Conservation (phyloP, 2,888 invertebrate genomes). For the Ophion obscuratus region DNA sequence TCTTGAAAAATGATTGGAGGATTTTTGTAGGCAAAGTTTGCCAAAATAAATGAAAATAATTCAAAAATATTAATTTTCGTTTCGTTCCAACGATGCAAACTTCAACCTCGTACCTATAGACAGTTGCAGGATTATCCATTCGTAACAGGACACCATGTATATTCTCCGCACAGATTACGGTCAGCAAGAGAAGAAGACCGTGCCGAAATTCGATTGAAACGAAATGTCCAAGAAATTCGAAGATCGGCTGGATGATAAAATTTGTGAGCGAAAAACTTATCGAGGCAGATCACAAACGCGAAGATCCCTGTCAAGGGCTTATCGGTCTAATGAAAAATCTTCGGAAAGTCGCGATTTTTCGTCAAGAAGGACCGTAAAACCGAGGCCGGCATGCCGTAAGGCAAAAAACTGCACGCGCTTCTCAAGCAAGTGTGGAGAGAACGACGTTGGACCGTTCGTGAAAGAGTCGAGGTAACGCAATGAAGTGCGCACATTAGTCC, state of each 20-base stretch:
- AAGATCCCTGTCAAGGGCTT: conserved; percentile 25
- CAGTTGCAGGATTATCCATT: too few species aligned
- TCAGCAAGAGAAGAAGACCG: neutral
- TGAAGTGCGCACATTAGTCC: neutral
- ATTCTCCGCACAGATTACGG: neutral
- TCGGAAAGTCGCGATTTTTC: neutral
- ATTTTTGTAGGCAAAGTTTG: too few species aligned
- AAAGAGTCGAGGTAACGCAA: conserved; percentile 41
- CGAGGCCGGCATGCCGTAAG: conserved; percentile 8
- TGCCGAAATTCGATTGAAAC: conserved; percentile 20
- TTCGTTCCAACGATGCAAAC: too few species aligned
- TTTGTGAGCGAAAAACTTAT: conserved; percentile 27
- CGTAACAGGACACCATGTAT: too few species aligned
- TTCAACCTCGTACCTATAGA: too few species aligned
- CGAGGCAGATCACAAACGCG: neutral
- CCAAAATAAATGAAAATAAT: too few species aligned
- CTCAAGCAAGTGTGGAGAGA: neutral
- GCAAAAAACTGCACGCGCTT: conserved; percentile 10
- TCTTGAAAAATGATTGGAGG: too few species aligned
- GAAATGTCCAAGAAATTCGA: conserved; percentile 57
- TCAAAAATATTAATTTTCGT: too few species aligned
- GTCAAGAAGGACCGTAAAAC: conserved; percentile 8
- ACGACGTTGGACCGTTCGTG: neutral
- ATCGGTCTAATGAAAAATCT: conserved; percentile 2
- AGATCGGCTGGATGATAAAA: conserved; percentile 6